Evolutionary conservation across 2,888 invertebrate species (phyloP).

Genomic region (Gymnocheta viridis): DNA sequence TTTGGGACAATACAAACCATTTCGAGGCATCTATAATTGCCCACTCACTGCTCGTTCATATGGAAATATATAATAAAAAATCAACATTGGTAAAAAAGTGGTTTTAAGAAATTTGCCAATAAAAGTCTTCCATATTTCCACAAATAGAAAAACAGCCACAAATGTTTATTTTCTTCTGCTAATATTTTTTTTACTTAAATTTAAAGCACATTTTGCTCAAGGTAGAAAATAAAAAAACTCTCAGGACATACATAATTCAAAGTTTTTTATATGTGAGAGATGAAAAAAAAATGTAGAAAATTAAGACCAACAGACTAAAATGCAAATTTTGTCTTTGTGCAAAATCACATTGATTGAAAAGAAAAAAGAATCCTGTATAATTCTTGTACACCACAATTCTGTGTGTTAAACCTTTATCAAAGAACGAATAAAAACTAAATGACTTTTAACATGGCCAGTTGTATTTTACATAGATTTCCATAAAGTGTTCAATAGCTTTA

Average conservation of each 20-base stretch:
- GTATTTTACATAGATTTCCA: slow-evolving; percentile 58
- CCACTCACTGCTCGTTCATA: slow-evolving; percentile 15
- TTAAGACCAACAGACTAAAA: slow-evolving; percentile 42
- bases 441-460: slow-evolving; percentile 45
- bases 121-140: not conserved
- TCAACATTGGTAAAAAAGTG: slow-evolving; percentile 4
- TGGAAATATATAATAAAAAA: slow-evolving; percentile 3
- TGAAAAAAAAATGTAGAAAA: not conserved
- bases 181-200: slow-evolving; percentile 37
- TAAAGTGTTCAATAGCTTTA: slow-evolving; percentile 60
- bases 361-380: not conserved
- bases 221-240: slow-evolving; percentile 7
- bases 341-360: slow-evolving; percentile 24
- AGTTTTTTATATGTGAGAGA: not conserved
- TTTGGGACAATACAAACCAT: slow-evolving; percentile 4
- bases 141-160: not conserved
- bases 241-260: slow-evolving; percentile 31
- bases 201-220: slow-evolving; percentile 27
- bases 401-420: slow-evolving; percentile 45
- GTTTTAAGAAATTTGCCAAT: not conserved
- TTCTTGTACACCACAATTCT: slow-evolving; percentile 35
- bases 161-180: not conserved
- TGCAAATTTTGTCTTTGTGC: slow-evolving; percentile 40
- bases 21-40: slow-evolving; percentile 2
- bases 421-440: slow-evolving; percentile 44